Base-by-base conservation (phyloP, 37 sponge, comb jelly and placozoan species). In the Geodia barretti region DNA sequence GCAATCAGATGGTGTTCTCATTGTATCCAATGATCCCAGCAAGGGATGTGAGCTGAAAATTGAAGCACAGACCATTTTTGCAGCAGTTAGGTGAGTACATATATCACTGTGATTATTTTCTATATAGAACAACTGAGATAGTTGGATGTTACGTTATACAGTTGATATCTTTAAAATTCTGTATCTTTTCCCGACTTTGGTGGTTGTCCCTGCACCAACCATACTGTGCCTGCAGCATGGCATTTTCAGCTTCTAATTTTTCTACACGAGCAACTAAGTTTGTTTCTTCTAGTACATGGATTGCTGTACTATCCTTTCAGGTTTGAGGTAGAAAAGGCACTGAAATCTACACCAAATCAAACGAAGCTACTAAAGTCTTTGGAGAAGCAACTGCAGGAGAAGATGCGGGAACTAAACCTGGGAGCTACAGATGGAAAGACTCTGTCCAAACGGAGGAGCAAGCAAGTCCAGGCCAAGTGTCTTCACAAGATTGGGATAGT, bases 401-500 rank as follows among this genome's bases (percentile, higher is more conserved):
- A 35, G 30, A 41, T 67, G 34, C 29, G 61, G 0, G 31, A 64
- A 23, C 28, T 61, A 24, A 8, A 21, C 40, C 21, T 83, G 3
- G 7, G 38, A 3, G 29, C 47, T 61, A 37, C 25, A 39, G 62
- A 30, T 33, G 42, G 59, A 33, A 81, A 81, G 62, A 83, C 60
- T 1, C 42, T 83, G 0, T 25, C 17, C 0, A 82, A 87, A 63
- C 41, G 64, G 29, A 70, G 92, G 29, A 74, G 60, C 65, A 88
- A 80, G 43, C 31, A 67, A 39, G 58, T 84, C 4, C 83, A 87
- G 19, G 85, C 88, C 3, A 75, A 37, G 23, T 79, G 83, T 33
- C 79, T 94, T 39, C 79, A 94, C 85, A 73, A 77, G 69, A 82
- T 88, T 36, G 97, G 97, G 24, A 90, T 96, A 32, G 79, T 85